Evolutionary conservation across 2,888 invertebrate species (phyloP), one percentile per base, ranked within the genome.

Genomic region (Orthonevra nobilis): DNA sequence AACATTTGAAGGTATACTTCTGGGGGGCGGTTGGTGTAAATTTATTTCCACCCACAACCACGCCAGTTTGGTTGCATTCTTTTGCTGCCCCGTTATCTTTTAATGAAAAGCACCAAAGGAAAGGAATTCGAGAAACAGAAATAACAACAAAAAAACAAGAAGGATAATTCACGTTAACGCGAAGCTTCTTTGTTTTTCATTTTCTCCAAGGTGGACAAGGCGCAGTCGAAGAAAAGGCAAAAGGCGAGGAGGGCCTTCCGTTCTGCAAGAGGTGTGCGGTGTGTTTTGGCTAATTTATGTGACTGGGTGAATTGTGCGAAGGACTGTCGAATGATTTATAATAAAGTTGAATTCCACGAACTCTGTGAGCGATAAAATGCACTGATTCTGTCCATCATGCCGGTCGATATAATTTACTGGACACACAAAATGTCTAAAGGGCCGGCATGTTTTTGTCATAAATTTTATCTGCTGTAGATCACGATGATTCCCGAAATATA

Each of bases 271-370:
- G 60, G 68, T 74, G 68, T 61, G 68, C 5, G 74, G 74, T 61
- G 68, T 74, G 68, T 61, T 74, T 17, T 19, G 54, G 68, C 68
- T 74, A 74, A 74, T 74, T 74, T 74, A 74, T 74, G 54, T 46
- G 46, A 61, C 68, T 54, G 20, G 30, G 46, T 40, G 52, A 46
- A 38, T 52, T 52, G 50, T 44, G 48, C 28, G 23, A 66, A 66
- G 42, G 73, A 52, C 44, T 50, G 68, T 28, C 44, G 46, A 60
- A 68, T 68, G 52, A 68, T 74, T 74, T 68, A 74, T 61, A 17
- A 12, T 19, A 28, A 36, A n/a, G 44, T 26, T 60, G 17, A 30
- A 5, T 26, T 36, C 19, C 26, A 34, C 14, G 32, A 30, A 17
- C 3, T 12, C 26, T 38, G 9, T 34, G 6, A 9, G 12, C 14